Conservation (phyloP, 2,888 invertebrate genomes). For the Drosophila limbata region DNA sequence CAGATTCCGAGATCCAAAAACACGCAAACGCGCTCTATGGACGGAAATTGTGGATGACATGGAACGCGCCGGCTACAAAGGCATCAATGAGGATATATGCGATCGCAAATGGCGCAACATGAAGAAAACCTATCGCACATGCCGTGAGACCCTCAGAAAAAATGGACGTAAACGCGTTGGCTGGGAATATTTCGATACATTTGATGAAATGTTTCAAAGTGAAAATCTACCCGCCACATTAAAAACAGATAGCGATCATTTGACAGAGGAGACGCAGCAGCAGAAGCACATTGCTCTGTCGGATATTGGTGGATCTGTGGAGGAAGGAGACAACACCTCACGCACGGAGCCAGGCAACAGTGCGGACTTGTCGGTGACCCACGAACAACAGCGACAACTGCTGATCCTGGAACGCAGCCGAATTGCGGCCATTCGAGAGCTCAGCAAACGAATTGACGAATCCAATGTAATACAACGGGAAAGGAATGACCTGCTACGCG, state of each 20-base stretch:
- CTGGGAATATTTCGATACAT: slow-evolving; percentile 61
- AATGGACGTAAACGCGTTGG: slow-evolving; percentile 53
- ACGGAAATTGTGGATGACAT: slow-evolving; percentile 59
- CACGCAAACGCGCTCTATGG: slow-evolving; percentile 52
- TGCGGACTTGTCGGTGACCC: slow-evolving; percentile 17
- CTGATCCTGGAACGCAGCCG: slow-evolving; percentile 55
- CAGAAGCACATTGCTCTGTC: slow-evolving; percentile 2
- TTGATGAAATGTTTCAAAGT: slow-evolving; percentile 54
- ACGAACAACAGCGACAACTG: slow-evolving; percentile 57
- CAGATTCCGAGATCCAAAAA: slow-evolving; percentile 57
- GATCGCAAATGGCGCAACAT: slow-evolving; percentile 66
- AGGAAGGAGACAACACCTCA: not conserved
- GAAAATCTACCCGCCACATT: slow-evolving; percentile 16
- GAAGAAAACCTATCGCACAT: slow-evolving; percentile 65
- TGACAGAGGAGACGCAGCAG: slow-evolving; percentile 8
- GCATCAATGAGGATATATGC: slow-evolving; percentile 58
- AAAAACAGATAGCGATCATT: not conserved
- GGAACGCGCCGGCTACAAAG: slow-evolving; percentile 56
- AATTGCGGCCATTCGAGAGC: slow-evolving; percentile 54
- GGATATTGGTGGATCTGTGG: slow-evolving; percentile 22
- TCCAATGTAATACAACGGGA: slow-evolving; percentile 60
- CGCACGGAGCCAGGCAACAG: not conserved
- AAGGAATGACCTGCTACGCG: slow-evolving; percentile 54
- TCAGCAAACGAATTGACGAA: slow-evolving; percentile 61
- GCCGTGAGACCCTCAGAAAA: slow-evolving; percentile 48